These are phyloP conservation scores for Agapornis roseicollis DNA, from an alignment of 2,113 vertebrate genomes.

Conservation along the genomic window DNA sequence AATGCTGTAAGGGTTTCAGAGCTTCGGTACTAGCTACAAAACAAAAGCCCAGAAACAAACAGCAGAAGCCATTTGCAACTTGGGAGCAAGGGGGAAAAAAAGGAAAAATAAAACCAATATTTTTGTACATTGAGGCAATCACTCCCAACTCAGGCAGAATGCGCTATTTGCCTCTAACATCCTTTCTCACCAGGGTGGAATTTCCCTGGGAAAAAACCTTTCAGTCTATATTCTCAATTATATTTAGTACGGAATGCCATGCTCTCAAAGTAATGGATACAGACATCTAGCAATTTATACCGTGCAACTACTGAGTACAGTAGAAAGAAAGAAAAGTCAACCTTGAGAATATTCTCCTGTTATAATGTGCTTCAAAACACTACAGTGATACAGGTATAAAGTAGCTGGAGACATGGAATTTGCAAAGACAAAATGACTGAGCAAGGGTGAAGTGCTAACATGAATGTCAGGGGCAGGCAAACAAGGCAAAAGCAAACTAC, in stretches of 20 bases:
- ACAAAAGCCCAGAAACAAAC: not conserved
- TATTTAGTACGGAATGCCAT: not conserved
- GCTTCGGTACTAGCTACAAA: not conserved
- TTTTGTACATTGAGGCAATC: not conserved
- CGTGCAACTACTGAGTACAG: not conserved
- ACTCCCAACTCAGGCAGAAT: not conserved
- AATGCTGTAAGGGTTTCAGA: not conserved
- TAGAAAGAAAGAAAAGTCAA: not conserved
- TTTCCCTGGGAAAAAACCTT: not conserved
- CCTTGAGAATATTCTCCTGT: not conserved
- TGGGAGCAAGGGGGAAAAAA: not conserved
- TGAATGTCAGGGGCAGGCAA: not conserved
- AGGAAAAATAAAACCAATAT: not conserved
- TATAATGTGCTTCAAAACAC: not conserved
- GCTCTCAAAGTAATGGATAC: not conserved
- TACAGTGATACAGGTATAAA: not conserved
- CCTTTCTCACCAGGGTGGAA: not conserved
- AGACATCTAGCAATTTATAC: not conserved
- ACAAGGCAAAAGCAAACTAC: not conserved
- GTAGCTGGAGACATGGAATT: not conserved
- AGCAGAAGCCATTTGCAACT: not conserved
- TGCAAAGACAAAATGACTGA: not conserved
- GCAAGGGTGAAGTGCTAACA: not conserved
- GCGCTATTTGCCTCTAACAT: not conserved
- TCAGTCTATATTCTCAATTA: fast-evolving